Base-by-base conservation (phyloP, 2,113 vertebrate genomes). In the Tinamus guttatus region DNA sequence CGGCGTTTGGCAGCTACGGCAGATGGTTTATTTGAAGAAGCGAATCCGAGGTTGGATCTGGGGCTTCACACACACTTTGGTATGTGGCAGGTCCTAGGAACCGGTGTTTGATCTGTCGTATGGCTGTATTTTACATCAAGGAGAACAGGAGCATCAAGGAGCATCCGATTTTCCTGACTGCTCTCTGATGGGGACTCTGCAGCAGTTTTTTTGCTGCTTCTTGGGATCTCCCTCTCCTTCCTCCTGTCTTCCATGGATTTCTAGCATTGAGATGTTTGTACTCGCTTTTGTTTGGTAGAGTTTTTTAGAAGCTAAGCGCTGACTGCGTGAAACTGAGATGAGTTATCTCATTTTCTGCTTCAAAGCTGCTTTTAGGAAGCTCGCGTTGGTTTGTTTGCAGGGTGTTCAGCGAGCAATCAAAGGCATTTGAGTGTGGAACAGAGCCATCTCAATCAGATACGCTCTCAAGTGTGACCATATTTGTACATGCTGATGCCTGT, bases 271-370 rank as follows among this genome's bases (percentile, higher is more conserved):
- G 60, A 51, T 52, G 18, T 71, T 86, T 69, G 24, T n/a, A 14
- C n/a, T 86, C 38, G 12, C 34, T 41, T 89, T 74, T 80, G 0
- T 70, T 43, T 74, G n/a, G 69, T 25, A 2, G 83, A 18, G 40
- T 70, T 94, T 89, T 74, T 92, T 92, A 91, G 87, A 94, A 92
- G 85, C 85, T 87, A 0, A 0, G 20, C 3, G 0, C 32, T 4
- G 11, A 71, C 88, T 94, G 95, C 81, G 93, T 92, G 93, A 81
- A 84, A 95, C 73, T 75, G 34, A 83, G 79, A 84, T 28, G n/a
- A 47, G 30, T 68, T 90, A 89, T 96, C 77, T 95, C 65, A 87
- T 96, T 96, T 96, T 92, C 62, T 89, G 70, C 95, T 97, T 96
- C 93, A 96, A 95, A 96, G 95, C 83, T 21, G 74, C 83, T 69